Evolutionary conservation across 2,888 invertebrate genomes (phyloP).

Genomic region (Meghimatium bilineatum): DNA sequence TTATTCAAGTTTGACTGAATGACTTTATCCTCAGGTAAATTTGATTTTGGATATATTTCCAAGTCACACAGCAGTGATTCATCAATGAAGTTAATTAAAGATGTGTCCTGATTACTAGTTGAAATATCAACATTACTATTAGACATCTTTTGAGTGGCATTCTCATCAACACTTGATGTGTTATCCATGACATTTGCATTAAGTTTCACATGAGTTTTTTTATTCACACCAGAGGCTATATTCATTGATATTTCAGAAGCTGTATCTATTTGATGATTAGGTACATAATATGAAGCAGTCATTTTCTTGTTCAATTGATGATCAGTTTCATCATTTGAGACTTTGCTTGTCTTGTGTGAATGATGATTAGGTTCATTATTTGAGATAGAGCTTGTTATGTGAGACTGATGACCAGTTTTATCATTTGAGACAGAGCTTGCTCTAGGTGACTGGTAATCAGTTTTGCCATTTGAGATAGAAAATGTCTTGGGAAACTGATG

Average conservation of each 20-base stretch:
- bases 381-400: not conserved
- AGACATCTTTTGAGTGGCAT: slow-evolving; percentile 1
- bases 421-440: not conserved
- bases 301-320: too few species aligned
- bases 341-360: too few species aligned
- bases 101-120: not conserved
- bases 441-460: not conserved
- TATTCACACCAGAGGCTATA: slow-evolving; percentile 9
- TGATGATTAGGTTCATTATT: too few species aligned
- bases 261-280: not conserved
- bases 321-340: too few species aligned
- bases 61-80: not conserved
- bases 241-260: not conserved
- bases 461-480: not conserved
- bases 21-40: not conserved
- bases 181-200: not conserved
- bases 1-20: not conserved
- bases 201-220: not conserved
- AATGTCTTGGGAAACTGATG: too few species aligned
- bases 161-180: slow-evolving; percentile 23
- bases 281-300: too few species aligned
- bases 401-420: not conserved
- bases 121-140: not conserved
- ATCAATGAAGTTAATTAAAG: not conserved
- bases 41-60: not conserved